Evolutionary conservation across 2,113 vertebrate species (phyloP), one percentile per base, ranked within the genome.

Genomic region (Rousettus leschenaultii): DNA sequence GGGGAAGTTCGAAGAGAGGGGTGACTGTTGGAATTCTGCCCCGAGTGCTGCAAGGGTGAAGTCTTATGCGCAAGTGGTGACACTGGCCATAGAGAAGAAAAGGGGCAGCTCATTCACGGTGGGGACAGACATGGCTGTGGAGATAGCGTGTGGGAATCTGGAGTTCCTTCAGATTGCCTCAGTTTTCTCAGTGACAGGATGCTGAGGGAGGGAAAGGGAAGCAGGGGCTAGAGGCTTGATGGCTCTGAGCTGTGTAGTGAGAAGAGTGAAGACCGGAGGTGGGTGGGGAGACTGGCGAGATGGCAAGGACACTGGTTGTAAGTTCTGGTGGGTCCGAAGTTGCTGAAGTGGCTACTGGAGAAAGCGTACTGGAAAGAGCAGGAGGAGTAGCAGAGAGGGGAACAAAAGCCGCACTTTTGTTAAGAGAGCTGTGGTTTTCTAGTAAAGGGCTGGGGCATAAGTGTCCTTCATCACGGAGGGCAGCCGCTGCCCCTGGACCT

Each of bases 41-140:
- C 77, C 0, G 1, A 53, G 30, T 26, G 30, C 57, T 26, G 15
- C 0, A 0, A 28, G 18, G 12, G 45, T 28, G 59, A 9, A 35
- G 45, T 22, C 45, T 33, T 7, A 33, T 28, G 75, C 55, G 28
- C 3, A 61, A 48, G 51, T 30, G 45, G 33, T 48, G 9, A 38
- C 26, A 26, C 35, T 24, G 48, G 78, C 48, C 40, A 18, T 35
- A 22, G 65, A 59, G 38, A 28, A 24, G 57, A 6, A 7, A 12
- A 73, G 40, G 28, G 35, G 43, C 61, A 68, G 43, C 40, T 51
- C 55, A 74, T 51, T 2, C 68, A 40, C 3, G 9, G 68, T 30
- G 26, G 80, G 45, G 40, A 57, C 30, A 80, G 57, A 65, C 16
- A n/a, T 11, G 61, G 86, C 66, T 45, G 21, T 6, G 1, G 26